Evolutionary conservation across 2,797 vertebrate genomes (phyloP), one percentile per base, ranked within the genome.

Genomic region (Trachops cirrhosus): DNA sequence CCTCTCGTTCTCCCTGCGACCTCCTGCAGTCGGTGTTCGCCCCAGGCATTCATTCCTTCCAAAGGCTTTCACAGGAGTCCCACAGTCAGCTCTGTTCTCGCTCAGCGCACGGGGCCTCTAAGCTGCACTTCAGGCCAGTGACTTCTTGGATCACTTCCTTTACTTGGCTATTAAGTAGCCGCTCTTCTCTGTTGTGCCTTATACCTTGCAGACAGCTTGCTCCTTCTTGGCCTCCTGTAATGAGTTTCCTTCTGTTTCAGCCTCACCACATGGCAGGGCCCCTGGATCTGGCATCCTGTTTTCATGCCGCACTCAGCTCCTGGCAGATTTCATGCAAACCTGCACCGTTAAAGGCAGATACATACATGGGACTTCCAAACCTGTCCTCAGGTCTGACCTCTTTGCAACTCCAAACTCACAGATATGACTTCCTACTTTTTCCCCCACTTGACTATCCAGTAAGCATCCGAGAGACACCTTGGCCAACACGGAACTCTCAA

Each of bases 211-310:
- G 59, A 29, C 8, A 11, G 22, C 24, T 57, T 11, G 29, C 39
- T 52, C 29, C 37, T 73, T 80, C 70, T 62, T 22, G 5, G 16
- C 37, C 8, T 24, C 48, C 19, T 74, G 21, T 64, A 70, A 32
- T 68, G 29, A 18, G 7, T 48, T 48, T n/a, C 48, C 9, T 16
- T 32, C 1, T 14, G 14, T 67, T 46, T 79, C 44, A 39, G 2
- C 8, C 12, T 15, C 32, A 24, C 6, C 1, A 0, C 0, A 2
- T 2, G 48, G 22, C 71, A 6, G 15, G 1, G 1, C 4, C 57
- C 37, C 46, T 29, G 10, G 57, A 15, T 68, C 64, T 5, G 0
- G 0, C 18, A 52, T 10, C 22, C 6, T 0, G 29, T 14, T 24
- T 9, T 24, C 14, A 48, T 9, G 0, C 34, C 6, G 21, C 11